Conservation (phyloP, 2,888 invertebrate species). For the Nycteola revayana region DNA sequence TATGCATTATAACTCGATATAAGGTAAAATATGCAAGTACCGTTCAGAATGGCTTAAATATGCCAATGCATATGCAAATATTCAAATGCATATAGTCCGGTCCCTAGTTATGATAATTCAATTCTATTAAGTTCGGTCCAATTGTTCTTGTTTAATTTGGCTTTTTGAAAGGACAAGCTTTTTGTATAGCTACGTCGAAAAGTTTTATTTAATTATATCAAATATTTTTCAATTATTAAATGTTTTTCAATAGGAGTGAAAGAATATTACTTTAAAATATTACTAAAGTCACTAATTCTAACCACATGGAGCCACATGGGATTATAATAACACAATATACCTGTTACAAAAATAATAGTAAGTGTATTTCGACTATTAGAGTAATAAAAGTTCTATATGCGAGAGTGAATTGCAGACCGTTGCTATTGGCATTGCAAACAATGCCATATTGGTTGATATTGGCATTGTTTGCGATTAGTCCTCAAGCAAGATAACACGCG, state of each 20-base stretch:
- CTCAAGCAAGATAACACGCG: conserved; percentile 5
- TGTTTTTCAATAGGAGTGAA: conserved; percentile 5
- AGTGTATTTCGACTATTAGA: conserved; percentile 8
- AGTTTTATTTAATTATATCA: conserved; percentile 8
- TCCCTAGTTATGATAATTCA: too few species aligned
- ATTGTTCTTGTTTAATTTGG: too few species aligned
- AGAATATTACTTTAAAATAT: conserved; percentile 4
- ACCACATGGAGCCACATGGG: conserved; percentile 6
- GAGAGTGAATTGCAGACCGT: conserved; percentile 8
- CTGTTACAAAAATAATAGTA: conserved; percentile 8
- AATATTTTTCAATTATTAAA: conserved; percentile 4
- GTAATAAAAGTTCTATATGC: conserved; percentile 7
- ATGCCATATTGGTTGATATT: too few species aligned
- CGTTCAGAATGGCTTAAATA: too few species aligned
- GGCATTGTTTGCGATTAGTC: conserved; percentile 6
- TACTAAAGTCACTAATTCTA: conserved; percentile 5
- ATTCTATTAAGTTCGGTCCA: too few species aligned
- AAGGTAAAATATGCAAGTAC: too few species aligned
- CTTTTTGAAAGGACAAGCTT: too few species aligned
- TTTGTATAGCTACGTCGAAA: conserved; percentile 7
- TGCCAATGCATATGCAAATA: too few species aligned
- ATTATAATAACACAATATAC: conserved; percentile 5
- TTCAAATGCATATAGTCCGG: too few species aligned
- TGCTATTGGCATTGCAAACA: too few species aligned
- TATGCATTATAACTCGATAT: too few species aligned